Evolutionary conservation across 1,140 invertebrate genomes (phyloP).

Genomic region (Camponotus floridanus): DNA sequence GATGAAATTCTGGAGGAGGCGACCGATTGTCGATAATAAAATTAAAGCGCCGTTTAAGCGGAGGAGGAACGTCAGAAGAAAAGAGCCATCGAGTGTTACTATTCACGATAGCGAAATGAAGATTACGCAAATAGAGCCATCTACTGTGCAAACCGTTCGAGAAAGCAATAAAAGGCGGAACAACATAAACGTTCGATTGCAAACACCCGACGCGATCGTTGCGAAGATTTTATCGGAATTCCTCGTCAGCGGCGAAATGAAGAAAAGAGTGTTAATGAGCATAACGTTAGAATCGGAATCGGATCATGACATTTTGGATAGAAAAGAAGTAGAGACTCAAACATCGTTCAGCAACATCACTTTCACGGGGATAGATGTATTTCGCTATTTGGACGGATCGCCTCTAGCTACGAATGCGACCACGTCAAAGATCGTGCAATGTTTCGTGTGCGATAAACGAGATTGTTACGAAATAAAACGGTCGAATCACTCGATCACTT

Average conservation of each 20-base stretch:
- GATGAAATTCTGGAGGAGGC: constrained; percentile 22
- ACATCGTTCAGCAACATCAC: not conserved
- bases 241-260: constrained; percentile 36
- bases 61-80: not conserved
- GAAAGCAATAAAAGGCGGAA: constrained; percentile 15
- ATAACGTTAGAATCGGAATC: constrained; percentile 52
- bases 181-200: constrained; percentile 56
- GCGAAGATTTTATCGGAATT: constrained; percentile 65
- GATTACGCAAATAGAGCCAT: constrained; percentile 34
- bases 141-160: constrained; percentile 26
- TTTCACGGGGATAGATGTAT: not conserved
- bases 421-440: not conserved
- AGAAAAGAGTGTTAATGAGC: constrained; percentile 53
- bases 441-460: constrained; percentile 8
- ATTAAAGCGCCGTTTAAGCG: constrained; percentile 9
- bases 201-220: constrained; percentile 66
- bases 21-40: not conserved
- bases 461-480: constrained; percentile 31
- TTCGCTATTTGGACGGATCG: not conserved
- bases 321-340: constrained; percentile 4
- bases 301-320: not conserved
- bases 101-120: constrained; percentile 25
- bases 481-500: not conserved
- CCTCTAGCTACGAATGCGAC: not conserved
- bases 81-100: not conserved